Evolutionary conservation across 1,140 invertebrate species (phyloP).

Genomic region (Apis laboriosa): DNA sequence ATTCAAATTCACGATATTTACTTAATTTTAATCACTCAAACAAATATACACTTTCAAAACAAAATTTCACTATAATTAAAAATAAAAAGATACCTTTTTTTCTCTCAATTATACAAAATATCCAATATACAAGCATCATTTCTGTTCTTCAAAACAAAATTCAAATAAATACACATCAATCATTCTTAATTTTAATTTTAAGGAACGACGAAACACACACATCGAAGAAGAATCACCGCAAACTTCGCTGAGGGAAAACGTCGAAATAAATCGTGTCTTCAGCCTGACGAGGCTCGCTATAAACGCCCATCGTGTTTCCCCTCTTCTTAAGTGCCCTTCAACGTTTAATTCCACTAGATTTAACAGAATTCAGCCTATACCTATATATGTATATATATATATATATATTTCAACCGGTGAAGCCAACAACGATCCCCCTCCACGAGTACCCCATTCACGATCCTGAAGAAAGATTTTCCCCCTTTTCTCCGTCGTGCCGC

Average conservation of each 20-base stretch:
- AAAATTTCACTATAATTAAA: too few species aligned
- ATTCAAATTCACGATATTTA: too few species aligned
- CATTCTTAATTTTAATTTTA: too few species aligned
- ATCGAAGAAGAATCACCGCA: not conserved
- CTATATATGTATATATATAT: constrained; percentile 48
- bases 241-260: not conserved
- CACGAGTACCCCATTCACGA: constrained; percentile 44
- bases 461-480: constrained; percentile 42
- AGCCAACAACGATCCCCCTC: constrained; percentile 29
- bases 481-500: constrained; percentile 28
- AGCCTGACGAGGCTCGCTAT: constrained; percentile 7
- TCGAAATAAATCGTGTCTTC: constrained; percentile 20
- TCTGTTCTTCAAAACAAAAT: too few species aligned
- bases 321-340: constrained; percentile 53
- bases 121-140: too few species aligned
- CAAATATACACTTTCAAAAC: too few species aligned
- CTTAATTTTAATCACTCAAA: too few species aligned
- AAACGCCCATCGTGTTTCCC: constrained; percentile 49
- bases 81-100: too few species aligned
- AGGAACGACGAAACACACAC: too few species aligned
- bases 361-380: constrained; percentile 59
- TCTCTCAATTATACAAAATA: too few species aligned
- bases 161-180: too few species aligned
- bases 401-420: constrained; percentile 52
- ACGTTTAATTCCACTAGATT: constrained; percentile 67